phyloP scores from a whole-genome alignment of 2,888 invertebrate genomes.

The Cynaeus angustus region DNA sequence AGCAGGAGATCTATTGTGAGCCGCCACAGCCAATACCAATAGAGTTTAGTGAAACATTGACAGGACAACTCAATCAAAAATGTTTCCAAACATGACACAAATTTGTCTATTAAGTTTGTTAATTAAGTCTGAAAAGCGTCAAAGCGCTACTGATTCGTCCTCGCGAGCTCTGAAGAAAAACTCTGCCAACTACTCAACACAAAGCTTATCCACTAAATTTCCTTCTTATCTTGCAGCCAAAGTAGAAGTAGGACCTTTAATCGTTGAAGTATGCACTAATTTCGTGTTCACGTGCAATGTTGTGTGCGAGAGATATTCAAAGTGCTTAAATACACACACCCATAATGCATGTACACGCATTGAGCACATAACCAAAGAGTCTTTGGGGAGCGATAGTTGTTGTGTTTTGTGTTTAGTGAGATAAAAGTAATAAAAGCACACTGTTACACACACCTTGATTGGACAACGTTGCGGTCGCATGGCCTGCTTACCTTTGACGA shows the following conservation, averaged over 20 bases:
- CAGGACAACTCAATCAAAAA: constrained; percentile 51
- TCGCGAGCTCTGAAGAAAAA: constrained; percentile 41
- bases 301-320: constrained; percentile 40
- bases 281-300: constrained; percentile 48
- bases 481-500: constrained; percentile 84
- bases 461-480: constrained; percentile 73
- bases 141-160: constrained; percentile 24
- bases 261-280: constrained; percentile 41
- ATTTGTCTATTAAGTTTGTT: constrained; percentile 46
- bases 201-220: constrained; percentile 30
- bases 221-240: constrained; percentile 40
- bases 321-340: constrained; percentile 49
- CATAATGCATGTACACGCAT: constrained; percentile 50
- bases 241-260: constrained; percentile 23
- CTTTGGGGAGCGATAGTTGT: constrained; percentile 14
- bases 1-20: constrained; percentile 45
- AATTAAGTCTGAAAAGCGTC: constrained; percentile 27
- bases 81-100: constrained; percentile 48
- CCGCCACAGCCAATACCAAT: constrained; percentile 34
- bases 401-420: constrained; percentile 30
- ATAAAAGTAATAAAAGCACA: constrained; percentile 59
- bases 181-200: constrained; percentile 34
- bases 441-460: constrained; percentile 72
- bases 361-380: constrained; percentile 39
- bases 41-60: constrained; percentile 38